Conservation (phyloP, 2,888 invertebrate genomes). For the Rotaria magnacalcarata region DNA sequence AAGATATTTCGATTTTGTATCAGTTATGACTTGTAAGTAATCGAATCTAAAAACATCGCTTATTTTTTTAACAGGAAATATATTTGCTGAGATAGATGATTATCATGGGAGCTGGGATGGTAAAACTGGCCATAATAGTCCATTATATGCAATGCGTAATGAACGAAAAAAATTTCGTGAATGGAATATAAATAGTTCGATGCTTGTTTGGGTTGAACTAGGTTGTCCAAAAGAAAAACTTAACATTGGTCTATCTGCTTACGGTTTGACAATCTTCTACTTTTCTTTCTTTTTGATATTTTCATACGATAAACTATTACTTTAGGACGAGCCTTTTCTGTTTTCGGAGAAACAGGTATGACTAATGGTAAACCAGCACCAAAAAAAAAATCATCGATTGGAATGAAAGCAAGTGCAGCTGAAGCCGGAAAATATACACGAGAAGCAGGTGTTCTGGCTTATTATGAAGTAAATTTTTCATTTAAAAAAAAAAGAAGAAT, state of each 20-base stretch:
- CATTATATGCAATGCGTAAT: constrained; percentile 40
- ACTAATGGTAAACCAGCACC: not conserved
- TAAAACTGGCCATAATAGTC: constrained; percentile 45
- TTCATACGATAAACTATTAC: not conserved
- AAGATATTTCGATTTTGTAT: constrained; percentile 37
- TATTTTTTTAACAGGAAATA: no score
- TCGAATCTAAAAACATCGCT: no score
- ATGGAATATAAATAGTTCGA: constrained; percentile 43
- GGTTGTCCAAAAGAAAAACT: constrained; percentile 46
- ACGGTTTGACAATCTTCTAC: not conserved
- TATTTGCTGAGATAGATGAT: not conserved
- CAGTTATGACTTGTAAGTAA: constrained; percentile 26
- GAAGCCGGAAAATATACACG: constrained; percentile 44
- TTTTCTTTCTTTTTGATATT: not conserved
- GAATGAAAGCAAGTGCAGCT: constrained; percentile 44
- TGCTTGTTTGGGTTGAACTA: constrained; percentile 34
- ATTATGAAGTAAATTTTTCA: constrained; percentile 43
- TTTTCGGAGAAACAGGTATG: constrained; percentile 23
- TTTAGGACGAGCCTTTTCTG: constrained; percentile 18
- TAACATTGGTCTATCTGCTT: constrained; percentile 46
- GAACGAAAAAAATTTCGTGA: constrained; percentile 41
- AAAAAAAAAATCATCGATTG: constrained; percentile 35
- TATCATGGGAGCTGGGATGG: constrained; percentile 45
- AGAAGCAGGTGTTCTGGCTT: constrained; percentile 46
- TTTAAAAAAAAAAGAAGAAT: not conserved